These are phyloP conservation scores for Rhinoderma darwinii DNA, from an alignment of 2,113 vertebrate genomes.

Conservation along the genomic window DNA sequence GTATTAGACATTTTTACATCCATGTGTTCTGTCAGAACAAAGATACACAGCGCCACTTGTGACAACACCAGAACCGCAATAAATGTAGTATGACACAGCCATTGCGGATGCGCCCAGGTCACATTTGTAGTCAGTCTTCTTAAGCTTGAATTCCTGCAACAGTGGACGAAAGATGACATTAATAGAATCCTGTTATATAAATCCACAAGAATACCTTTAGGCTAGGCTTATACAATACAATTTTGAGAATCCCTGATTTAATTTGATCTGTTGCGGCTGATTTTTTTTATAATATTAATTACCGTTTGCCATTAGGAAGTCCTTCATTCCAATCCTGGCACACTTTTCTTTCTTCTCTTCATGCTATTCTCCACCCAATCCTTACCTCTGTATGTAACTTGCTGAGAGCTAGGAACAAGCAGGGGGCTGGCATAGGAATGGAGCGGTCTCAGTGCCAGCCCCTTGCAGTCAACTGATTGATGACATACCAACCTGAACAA, in stretches of 20 bases:
- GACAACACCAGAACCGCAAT: constrained; percentile 53
- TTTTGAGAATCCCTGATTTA: background rate
- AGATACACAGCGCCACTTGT: constrained; percentile 56
- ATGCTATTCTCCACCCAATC: too few species aligned
- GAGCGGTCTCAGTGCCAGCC: too few species aligned
- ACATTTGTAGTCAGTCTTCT: constrained; percentile 46
- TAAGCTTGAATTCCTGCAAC: constrained; percentile 55
- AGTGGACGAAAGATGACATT: constrained; percentile 28
- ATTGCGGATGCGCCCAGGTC: constrained; percentile 45
- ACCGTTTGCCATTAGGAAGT: background rate
- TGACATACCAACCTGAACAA: too few species aligned
- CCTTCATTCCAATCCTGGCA: background rate
- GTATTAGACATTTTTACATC: constrained; percentile 38
- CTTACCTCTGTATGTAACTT: too few species aligned
- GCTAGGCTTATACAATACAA: background rate
- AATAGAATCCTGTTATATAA: background rate
- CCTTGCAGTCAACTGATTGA: too few species aligned
- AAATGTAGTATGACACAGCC: constrained; percentile 47
- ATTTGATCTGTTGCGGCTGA: background rate
- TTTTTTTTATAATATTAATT: background rate
- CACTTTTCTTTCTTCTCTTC: too few species aligned
- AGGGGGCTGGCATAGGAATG: too few species aligned
- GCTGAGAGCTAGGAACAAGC: too few species aligned
- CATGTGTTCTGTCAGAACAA: constrained; percentile 59
- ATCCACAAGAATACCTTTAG: background rate